Percentiles rank a stretch among this genome's conserved stretches.
These are phyloP conservation scores for honey bee (Apis mellifera) DNA, from an alignment of 1,140 invertebrate genomes.

Conservation along the genomic window DNA sequence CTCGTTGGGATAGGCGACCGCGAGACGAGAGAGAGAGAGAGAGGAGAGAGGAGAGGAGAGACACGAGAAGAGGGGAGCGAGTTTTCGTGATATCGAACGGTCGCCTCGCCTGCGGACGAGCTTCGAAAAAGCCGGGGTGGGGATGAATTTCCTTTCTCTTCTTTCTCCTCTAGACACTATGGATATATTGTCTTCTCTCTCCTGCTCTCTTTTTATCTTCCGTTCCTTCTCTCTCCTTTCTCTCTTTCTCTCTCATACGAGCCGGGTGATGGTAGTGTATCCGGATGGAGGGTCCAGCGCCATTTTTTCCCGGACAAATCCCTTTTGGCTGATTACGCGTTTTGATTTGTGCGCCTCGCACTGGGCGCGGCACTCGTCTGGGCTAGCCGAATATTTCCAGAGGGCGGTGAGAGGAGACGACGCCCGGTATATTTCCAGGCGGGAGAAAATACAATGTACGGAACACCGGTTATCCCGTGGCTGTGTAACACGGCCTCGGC, in stretches of 20 bases:
- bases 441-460: neutral
- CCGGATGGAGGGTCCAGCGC: constrained; percentile 24
- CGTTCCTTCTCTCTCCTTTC: neutral
- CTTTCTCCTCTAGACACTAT: neutral
- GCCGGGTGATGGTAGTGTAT: neutral
- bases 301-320: constrained; percentile 18
- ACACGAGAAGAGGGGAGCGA: neutral
- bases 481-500: neutral
- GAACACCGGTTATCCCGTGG: neutral
- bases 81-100: constrained; percentile 51
- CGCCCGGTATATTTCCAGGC: neutral
- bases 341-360: constrained; percentile 16
- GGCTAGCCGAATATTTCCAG: neutral
- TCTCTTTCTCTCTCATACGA: neutral
- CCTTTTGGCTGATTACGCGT: constrained; percentile 12
- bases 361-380: constrained; percentile 22
- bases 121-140: neutral
- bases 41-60: neutral
- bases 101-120: neutral
- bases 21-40: neutral
- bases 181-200: neutral
- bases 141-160: neutral
- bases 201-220: neutral
- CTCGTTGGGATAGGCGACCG: constrained; percentile 59
- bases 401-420: neutral